A percentile compares a stretch with the other conserved stretches of the same genome.
These are phyloP conservation scores for Pegoplata infirma DNA, from an alignment of 2,888 invertebrate species.

Conservation along the genomic window DNA sequence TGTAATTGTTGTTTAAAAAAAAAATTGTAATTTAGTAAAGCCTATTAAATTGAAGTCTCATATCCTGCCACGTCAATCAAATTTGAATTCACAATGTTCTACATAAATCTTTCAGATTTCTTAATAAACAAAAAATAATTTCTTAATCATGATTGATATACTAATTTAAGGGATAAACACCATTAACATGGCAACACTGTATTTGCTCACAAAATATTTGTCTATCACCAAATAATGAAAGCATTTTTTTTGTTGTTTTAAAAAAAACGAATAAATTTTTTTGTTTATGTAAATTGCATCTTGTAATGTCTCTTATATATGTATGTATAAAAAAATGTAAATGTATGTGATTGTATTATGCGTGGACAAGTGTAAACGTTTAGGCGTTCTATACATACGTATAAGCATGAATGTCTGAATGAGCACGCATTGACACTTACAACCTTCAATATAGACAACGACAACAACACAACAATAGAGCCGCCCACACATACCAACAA, in stretches of 20 bases:
- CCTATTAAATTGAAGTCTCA: no score
- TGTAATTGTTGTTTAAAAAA: no score
- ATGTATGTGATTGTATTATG: neutral
- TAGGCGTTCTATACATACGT: neutral
- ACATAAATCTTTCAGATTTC: no score
- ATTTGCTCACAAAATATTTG: neutral
- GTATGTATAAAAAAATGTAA: no score
- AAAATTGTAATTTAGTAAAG: no score
- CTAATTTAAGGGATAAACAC: no score
- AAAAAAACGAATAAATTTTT: neutral
- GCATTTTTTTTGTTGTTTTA: neutral
- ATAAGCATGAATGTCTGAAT: conserved; percentile 29
- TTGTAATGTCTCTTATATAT: neutral
- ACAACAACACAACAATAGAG: conserved; percentile 29
- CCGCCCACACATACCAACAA: conserved; percentile 19
- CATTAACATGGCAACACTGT: neutral
- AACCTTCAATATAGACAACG: conserved; percentile 48
- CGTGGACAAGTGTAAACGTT: neutral
- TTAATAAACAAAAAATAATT: no score
- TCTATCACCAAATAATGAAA: neutral
- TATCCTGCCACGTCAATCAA: no score
- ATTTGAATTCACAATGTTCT: no score
- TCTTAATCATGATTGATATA: no score
- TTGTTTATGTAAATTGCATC: neutral
- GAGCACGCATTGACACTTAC: conserved; percentile 59